Percentiles rank a stretch among this genome's conserved stretches.
These are phyloP conservation scores for Synanthedon andrenaeformis DNA, from an alignment of 2,888 invertebrate species.

Conservation along the genomic window DNA sequence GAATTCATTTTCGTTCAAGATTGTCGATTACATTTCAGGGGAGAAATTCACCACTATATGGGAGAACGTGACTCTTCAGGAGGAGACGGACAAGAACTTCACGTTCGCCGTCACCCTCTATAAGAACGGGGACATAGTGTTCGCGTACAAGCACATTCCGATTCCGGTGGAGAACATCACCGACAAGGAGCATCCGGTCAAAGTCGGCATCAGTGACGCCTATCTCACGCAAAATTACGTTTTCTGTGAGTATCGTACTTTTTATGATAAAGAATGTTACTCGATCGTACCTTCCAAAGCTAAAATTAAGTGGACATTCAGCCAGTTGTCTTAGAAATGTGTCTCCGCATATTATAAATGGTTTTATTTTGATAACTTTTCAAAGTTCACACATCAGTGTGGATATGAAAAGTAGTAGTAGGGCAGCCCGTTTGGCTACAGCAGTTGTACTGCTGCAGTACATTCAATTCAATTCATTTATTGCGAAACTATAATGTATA, in stretches of 20 bases:
- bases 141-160: conserved; percentile 90
- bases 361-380: too few relatives aligned
- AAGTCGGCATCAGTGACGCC: conserved; percentile 97
- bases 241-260: conserved; percentile 77
- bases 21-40: conserved; percentile 56
- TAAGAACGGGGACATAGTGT: conserved; percentile 90
- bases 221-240: conserved; percentile 91
- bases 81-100: conserved; percentile 81
- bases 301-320: too few relatives aligned
- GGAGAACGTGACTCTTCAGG: conserved; percentile 90
- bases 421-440: too few relatives aligned
- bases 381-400: too few relatives aligned
- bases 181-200: conserved; percentile 92
- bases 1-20: too few relatives aligned
- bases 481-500: too few relatives aligned
- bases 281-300: not conserved
- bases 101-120: conserved; percentile 92
- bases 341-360: not conserved
- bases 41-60: conserved; percentile 94
- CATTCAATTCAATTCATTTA: too few relatives aligned
- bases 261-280: conserved; percentile 1
- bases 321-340: not conserved
- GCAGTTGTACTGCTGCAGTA: too few relatives aligned
- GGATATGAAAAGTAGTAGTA: too few relatives aligned
- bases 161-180: conserved; percentile 81